phyloP scores from a whole-genome alignment of 2,888 invertebrate species.

The Calliopum simillimum region DNA sequence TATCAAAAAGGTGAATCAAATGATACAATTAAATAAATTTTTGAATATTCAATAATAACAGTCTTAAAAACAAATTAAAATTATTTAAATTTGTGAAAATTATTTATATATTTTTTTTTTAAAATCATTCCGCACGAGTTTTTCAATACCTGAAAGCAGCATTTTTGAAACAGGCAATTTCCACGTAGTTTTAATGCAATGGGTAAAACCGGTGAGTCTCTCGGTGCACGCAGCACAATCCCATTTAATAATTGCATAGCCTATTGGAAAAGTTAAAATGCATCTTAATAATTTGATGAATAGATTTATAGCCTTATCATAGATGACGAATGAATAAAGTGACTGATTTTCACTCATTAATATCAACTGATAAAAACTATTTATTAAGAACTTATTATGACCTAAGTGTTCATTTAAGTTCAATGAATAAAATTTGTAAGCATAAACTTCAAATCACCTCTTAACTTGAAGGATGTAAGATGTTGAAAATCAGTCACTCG shows the following conservation, averaged over 20 bases:
- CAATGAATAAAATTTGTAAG: too few species aligned
- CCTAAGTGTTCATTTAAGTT: too few species aligned
- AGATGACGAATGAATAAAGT: too few species aligned
- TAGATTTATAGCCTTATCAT: not conserved
- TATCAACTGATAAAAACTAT: conserved; percentile 1
- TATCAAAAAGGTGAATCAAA: conserved; percentile 8
- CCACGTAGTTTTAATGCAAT: conserved; percentile 44
- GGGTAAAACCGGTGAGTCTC: conserved; percentile 36
- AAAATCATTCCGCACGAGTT: not conserved
- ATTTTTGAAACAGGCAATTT: conserved; percentile 33
- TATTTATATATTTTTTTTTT: not conserved
- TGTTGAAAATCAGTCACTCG: too few species aligned
- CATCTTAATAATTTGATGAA: conserved; percentile 30
- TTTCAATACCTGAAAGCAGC: conserved; percentile 40
- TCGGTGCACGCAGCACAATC: conserved; percentile 42
- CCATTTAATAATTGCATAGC: conserved; percentile 29
- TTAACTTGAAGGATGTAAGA: too few species aligned
- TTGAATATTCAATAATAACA: conserved; percentile 1
- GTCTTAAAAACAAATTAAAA: not conserved
- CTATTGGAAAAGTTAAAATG: not conserved
- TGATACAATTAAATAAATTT: conserved; percentile 4
- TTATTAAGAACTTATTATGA: not conserved
- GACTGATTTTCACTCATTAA: not conserved
- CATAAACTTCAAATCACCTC: too few species aligned
- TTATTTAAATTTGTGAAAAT: not conserved